Conservation (phyloP, 64 coral and sea anemone genomes). For the Porites australiensis region DNA sequence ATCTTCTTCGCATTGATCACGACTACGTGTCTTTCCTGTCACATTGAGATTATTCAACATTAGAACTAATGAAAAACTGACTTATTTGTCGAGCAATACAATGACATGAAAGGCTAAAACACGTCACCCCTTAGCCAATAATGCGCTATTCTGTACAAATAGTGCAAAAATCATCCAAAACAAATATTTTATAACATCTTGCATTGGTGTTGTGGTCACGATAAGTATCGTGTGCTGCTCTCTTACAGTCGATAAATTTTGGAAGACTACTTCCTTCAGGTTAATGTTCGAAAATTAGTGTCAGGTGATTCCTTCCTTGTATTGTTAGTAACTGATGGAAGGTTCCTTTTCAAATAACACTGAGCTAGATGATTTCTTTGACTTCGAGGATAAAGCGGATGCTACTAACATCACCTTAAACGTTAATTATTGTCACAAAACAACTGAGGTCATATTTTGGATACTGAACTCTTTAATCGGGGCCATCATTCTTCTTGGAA, state of each 20-base stretch:
- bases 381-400: not conserved
- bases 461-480: constrained; percentile 45
- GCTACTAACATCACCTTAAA: too few relatives aligned
- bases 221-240: not conserved
- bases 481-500: constrained; percentile 43
- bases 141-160: not conserved
- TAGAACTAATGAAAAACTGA: not conserved
- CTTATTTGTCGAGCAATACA: not conserved
- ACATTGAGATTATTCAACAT: too few relatives aligned
- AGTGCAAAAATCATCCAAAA: not conserved
- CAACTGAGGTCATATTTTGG: constrained; percentile 39
- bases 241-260: not conserved
- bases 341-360: not conserved
- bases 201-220: not conserved
- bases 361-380: not conserved
- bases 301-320: too few relatives aligned
- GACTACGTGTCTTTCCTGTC: too few relatives aligned
- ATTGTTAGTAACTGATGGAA: not conserved
- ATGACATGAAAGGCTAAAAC: not conserved
- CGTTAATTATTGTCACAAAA: constrained; percentile 17
- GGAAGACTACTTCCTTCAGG: not conserved
- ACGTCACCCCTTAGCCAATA: not conserved
- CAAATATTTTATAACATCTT: not conserved
- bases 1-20: too few relatives aligned
- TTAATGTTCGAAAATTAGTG: too few relatives aligned